Percentiles rank a stretch among this genome's conserved stretches.
phyloP scores from a whole-genome alignment of 1,140 invertebrate genomes.

The Rhyzopertha dominica region DNA sequence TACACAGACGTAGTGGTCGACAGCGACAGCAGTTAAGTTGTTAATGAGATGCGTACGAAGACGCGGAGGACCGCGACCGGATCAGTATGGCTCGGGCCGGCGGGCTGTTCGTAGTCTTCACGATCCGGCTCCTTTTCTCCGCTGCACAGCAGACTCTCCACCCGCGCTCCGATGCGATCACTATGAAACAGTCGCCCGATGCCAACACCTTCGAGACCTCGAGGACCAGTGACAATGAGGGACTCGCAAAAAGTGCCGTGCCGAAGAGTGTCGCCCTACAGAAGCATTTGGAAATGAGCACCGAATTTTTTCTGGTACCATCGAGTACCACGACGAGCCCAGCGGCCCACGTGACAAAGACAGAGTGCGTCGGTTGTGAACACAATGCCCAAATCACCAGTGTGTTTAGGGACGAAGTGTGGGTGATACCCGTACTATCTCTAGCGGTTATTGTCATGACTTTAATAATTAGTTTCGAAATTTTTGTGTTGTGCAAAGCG shows the following conservation, averaged over 20 bases:
- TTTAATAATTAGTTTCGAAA: conserved; percentile 77
- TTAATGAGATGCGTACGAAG: too few species aligned
- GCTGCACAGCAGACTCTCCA: conserved; percentile 28
- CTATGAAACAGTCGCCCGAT: neutral
- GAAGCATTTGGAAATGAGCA: conserved; percentile 65
- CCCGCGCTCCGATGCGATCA: conserved; percentile 27
- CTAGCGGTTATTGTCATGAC: conserved; percentile 73
- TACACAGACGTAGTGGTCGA: too few species aligned
- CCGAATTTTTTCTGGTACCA: conserved; percentile 70
- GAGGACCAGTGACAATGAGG: neutral
- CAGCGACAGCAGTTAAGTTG: too few species aligned
- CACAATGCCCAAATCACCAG: conserved; percentile 33
- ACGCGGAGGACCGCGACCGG: conserved; percentile 3
- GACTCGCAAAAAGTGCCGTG: neutral
- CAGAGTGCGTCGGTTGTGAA: conserved; percentile 24
- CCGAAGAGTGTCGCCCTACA: conserved; percentile 22
- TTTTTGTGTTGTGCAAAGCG: conserved; percentile 85
- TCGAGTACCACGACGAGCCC: conserved; percentile 38
- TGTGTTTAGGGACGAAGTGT: conserved; percentile 65
- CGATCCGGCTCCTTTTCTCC: conserved; percentile 27
- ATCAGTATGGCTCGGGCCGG: conserved; percentile 40
- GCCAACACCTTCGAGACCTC: neutral
- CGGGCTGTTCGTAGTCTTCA: conserved; percentile 27
- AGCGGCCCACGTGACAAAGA: conserved; percentile 29
- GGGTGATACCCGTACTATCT: conserved; percentile 80